A percentile compares a stretch with the other conserved stretches of the same genome.
These are phyloP conservation scores for Drosophila lowei DNA, from an alignment of 1,140 invertebrate genomes.

Conservation along the genomic window DNA sequence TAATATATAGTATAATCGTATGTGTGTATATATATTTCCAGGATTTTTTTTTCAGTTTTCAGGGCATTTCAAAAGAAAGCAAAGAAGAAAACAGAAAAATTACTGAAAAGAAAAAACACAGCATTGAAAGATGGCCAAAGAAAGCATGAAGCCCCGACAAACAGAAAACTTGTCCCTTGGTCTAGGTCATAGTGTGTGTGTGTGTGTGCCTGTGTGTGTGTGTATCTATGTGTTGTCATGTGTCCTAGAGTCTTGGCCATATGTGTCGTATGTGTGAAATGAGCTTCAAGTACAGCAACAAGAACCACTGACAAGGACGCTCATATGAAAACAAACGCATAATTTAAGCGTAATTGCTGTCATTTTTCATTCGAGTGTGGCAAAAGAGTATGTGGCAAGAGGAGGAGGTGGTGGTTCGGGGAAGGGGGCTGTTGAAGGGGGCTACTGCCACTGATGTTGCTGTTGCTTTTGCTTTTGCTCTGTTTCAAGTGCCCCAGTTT, in stretches of 20 bases:
- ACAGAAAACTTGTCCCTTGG: conserved; percentile 44
- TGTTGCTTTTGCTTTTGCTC: conserved; percentile 4
- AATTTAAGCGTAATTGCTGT: conserved; percentile 82
- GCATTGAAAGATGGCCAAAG: conserved; percentile 8
- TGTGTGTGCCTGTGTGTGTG: conserved; percentile 13
- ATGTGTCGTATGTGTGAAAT: conserved; percentile 67
- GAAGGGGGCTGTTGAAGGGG: neutral
- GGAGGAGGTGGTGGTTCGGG: neutral
- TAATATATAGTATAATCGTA: no score
- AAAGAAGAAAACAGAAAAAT: conserved; percentile 4
- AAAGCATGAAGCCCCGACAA: conserved; percentile 3
- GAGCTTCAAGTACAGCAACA: conserved; percentile 70
- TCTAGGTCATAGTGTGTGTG: conserved; percentile 4
- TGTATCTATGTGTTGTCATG: conserved; percentile 27
- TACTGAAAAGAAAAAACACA: conserved; percentile 5
- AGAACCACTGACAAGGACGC: conserved; percentile 70
- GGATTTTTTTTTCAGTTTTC: conserved; percentile 7
- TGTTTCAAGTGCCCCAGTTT: conserved; percentile 58
- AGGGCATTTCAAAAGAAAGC: conserved; percentile 27
- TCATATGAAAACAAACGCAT: conserved; percentile 82
- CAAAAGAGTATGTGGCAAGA: conserved; percentile 8
- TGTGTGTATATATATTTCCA: no score
- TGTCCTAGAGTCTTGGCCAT: conserved; percentile 26
- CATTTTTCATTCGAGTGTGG: conserved; percentile 77
- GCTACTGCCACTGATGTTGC: conserved; percentile 20